Conservation (phyloP, 2,113 vertebrate species). For the Oncorhynchus tshawytscha region DNA sequence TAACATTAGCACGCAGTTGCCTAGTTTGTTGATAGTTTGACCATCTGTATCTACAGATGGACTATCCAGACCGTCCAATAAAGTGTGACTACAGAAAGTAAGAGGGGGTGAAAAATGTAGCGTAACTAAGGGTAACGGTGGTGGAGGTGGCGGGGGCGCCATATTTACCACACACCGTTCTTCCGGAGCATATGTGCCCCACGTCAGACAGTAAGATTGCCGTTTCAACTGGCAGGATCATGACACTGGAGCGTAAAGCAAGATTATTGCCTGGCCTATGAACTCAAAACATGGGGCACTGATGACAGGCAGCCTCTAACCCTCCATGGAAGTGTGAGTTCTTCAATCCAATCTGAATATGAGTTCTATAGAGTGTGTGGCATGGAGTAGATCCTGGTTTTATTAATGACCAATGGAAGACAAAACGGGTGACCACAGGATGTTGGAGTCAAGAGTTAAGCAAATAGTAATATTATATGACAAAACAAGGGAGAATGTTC, state of each 20-base stretch:
- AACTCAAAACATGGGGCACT: not conserved
- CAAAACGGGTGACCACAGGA: not conserved
- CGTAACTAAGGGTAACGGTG: slow-evolving; percentile 18
- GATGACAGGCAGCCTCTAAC: not conserved
- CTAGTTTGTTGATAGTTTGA: too few relatives aligned
- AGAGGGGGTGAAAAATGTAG: slow-evolving; percentile 38
- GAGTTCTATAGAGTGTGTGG: not conserved
- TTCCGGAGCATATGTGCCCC: slow-evolving; percentile 36
- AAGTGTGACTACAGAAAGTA: not conserved
- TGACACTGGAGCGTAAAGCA: too few relatives aligned
- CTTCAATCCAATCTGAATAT: not conserved
- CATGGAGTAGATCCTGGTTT: not conserved
- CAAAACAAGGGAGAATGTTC: too few relatives aligned
- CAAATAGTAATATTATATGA: too few relatives aligned
- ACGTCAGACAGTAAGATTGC: slow-evolving; percentile 24
- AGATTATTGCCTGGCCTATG: not conserved
- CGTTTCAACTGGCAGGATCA: slow-evolving; percentile 16
- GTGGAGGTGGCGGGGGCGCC: not conserved
- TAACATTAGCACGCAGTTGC: too few relatives aligned
- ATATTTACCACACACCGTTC: slow-evolving; percentile 40
- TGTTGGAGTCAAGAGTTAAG: not conserved
- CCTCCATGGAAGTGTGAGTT: not conserved
- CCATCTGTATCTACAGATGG: too few relatives aligned
- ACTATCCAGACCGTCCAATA: too few relatives aligned
- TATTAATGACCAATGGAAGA: too few relatives aligned